These are phyloP conservation scores for Diadegma fenestrale DNA, from an alignment of 2,888 invertebrate species.

Conservation along the genomic window DNA sequence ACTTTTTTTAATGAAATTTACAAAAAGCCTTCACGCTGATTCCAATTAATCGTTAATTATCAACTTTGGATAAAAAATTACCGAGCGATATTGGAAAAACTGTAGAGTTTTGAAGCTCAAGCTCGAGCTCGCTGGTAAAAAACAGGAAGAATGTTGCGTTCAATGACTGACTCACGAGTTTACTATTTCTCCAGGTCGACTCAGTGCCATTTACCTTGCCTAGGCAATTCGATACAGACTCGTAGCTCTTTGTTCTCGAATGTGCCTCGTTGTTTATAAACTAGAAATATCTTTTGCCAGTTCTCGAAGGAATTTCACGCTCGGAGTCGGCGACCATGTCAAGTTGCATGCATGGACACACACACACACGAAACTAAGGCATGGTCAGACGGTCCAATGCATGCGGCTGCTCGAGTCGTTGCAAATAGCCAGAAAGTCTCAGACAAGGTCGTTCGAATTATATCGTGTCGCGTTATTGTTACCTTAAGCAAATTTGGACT, in stretches of 20 bases:
- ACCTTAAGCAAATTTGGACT: background rate
- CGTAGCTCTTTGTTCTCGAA: slow-evolving; percentile 30
- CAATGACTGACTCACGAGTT: slow-evolving; percentile 25
- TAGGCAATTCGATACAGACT: background rate
- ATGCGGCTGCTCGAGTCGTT: background rate
- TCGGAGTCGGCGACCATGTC: slow-evolving; percentile 1
- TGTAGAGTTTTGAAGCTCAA: background rate
- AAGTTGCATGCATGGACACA: background rate
- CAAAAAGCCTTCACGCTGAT: background rate
- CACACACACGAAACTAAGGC: background rate
- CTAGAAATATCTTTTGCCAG: slow-evolving; percentile 10
- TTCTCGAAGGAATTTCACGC: slow-evolving; percentile 25
- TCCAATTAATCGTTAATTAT: background rate
- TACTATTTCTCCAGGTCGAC: slow-evolving; percentile 17
- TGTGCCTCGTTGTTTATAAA: background rate
- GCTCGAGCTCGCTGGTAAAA: background rate
- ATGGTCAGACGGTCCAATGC: background rate
- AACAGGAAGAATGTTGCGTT: background rate
- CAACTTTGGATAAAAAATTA: background rate
- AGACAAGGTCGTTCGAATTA: background rate
- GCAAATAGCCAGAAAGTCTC: background rate
- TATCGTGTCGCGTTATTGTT: background rate
- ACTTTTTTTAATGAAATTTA: background rate
- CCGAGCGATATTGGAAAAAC: background rate
- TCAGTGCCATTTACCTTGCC: background rate